Percentiles rank a stretch among this genome's conserved stretches.
phyloP scores from a whole-genome alignment of 23 tunicate genomes.

The Ascidia mentula region DNA sequence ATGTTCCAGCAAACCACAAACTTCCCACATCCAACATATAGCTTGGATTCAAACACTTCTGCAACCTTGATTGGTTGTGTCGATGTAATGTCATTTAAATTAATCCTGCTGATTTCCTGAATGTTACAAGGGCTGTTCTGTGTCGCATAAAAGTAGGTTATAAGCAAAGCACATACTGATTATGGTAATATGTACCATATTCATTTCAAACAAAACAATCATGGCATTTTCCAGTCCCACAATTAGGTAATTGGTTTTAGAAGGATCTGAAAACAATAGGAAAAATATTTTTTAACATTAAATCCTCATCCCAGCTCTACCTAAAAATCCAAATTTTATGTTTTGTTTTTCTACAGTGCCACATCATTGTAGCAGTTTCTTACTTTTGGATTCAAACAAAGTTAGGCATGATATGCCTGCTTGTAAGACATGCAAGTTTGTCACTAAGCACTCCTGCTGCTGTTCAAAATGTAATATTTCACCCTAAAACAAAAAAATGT shows the following conservation, averaged over 20 bases:
- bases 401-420: too few relatives aligned
- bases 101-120: background rate
- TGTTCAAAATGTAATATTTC: too few relatives aligned
- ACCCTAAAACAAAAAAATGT: too few relatives aligned
- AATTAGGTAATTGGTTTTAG: background rate
- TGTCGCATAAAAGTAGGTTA: background rate
- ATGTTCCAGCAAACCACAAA: background rate
- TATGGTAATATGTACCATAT: background rate
- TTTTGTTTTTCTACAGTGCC: too few relatives aligned
- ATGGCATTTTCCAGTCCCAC: conserved; percentile 18
- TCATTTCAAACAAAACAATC: background rate
- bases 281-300: too few relatives aligned
- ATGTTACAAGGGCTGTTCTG: background rate
- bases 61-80: background rate
- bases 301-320: too few relatives aligned
- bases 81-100: background rate
- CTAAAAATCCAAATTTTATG: too few relatives aligned
- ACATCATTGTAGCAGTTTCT: too few relatives aligned
- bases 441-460: too few relatives aligned
- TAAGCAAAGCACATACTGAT: background rate
- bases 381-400: too few relatives aligned
- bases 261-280: background rate
- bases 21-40: conserved; percentile 21
- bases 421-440: too few relatives aligned
- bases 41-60: background rate